Conservation (phyloP, 2,113 vertebrate species). For the Dasyurus viverrinus region DNA sequence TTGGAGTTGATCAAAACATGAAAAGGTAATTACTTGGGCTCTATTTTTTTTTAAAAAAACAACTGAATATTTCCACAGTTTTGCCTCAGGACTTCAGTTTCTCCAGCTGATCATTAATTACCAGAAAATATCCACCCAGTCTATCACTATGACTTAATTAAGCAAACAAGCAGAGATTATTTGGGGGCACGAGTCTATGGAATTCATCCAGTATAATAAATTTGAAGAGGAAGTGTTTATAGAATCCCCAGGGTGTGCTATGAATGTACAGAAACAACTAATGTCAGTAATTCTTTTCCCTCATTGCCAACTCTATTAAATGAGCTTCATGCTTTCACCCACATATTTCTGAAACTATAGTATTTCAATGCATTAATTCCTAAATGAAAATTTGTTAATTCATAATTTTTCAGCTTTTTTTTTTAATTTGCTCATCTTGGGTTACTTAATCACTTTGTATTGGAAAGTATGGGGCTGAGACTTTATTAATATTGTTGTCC, state of each 20-base stretch:
- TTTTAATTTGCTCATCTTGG: slow-evolving; percentile 16
- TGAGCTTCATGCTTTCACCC: not conserved
- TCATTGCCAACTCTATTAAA: slow-evolving; percentile 10
- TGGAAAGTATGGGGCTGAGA: slow-evolving; percentile 36
- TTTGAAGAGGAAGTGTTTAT: slow-evolving; percentile 25
- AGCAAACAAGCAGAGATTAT: slow-evolving; percentile 53
- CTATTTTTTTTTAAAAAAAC: slow-evolving; percentile 53
- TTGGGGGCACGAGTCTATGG: not conserved
- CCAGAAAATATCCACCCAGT: slow-evolving; percentile 56
- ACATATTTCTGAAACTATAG: not conserved
- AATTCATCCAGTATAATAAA: slow-evolving; percentile 54
- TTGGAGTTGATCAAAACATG: slow-evolving; percentile 18
- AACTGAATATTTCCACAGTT: slow-evolving; percentile 68
- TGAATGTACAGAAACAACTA: slow-evolving; percentile 36
- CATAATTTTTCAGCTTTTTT: not conserved
- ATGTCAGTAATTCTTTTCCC: not conserved
- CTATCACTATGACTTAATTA: slow-evolving; percentile 63
- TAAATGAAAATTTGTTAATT: not conserved
- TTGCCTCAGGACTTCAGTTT: slow-evolving; percentile 48
- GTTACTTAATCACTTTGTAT: slow-evolving; percentile 30
- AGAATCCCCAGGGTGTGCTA: slow-evolving; percentile 43
- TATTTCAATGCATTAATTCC: not conserved
- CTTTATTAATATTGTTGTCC: slow-evolving; percentile 5
- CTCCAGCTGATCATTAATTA: slow-evolving; percentile 57
- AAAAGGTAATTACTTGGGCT: slow-evolving; percentile 44